Percentiles rank a stretch among this genome's conserved stretches.
These are phyloP conservation scores for Brachypalpus laphriformis DNA, from an alignment of 2,888 invertebrate genomes.

Conservation along the genomic window DNA sequence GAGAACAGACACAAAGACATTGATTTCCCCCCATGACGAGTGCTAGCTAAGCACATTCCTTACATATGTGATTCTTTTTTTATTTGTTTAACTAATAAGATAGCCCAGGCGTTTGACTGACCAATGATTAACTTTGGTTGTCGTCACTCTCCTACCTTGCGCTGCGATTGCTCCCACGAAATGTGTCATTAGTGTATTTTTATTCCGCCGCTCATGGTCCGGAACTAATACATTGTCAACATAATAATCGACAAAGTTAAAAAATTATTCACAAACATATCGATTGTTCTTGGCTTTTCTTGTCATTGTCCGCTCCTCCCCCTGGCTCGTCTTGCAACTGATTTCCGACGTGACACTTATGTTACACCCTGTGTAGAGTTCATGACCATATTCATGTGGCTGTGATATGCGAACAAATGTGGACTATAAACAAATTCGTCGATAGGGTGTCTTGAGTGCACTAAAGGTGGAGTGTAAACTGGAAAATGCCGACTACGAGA, in stretches of 20 bases:
- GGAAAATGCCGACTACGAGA: slow-evolving; percentile 20
- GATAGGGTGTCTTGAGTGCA: slow-evolving; percentile 13
- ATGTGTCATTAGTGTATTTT: slow-evolving; percentile 52
- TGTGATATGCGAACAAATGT: background rate
- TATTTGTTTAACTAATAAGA: slow-evolving; percentile 27
- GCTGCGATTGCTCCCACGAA: background rate
- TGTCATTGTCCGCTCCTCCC: background rate
- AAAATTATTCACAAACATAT: slow-evolving; percentile 5
- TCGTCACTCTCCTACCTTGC: slow-evolving; percentile 35
- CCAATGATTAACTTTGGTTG: slow-evolving; percentile 16
- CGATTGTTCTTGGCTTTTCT: background rate
- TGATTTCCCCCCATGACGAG: background rate
- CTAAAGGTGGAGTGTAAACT: slow-evolving; percentile 12
- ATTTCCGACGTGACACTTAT: background rate
- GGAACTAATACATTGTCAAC: slow-evolving; percentile 25
- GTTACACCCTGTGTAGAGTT: background rate
- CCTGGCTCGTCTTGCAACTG: background rate
- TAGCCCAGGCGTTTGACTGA: background rate
- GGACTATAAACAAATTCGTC: background rate
- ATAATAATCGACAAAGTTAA: background rate
- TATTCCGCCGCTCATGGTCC: slow-evolving; percentile 35
- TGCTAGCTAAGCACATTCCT: background rate
- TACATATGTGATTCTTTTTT: slow-evolving; percentile 22
- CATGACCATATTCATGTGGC: background rate
- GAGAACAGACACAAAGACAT: background rate